phyloP scores from a whole-genome alignment of 1,140 invertebrate genomes.

The Ceratina calcarata region DNA sequence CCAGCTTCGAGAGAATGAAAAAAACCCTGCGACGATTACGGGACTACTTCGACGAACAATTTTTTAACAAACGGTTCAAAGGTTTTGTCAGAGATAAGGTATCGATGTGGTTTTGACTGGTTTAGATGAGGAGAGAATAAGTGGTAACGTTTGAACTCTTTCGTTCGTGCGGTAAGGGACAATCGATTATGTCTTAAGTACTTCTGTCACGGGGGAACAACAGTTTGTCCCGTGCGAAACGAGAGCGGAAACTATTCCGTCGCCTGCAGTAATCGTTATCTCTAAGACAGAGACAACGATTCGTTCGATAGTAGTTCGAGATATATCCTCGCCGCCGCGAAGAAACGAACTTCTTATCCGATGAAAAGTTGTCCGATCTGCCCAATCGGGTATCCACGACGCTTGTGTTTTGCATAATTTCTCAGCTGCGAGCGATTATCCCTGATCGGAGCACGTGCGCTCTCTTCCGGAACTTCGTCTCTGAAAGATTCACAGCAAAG shows the following conservation, averaged over 20 bases:
- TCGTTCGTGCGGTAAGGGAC: conserved; percentile 17
- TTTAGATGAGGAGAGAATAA: neutral
- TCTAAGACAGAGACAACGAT: conserved; percentile 52
- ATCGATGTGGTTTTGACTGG: conserved; percentile 10
- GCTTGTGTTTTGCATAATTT: conserved; percentile 43
- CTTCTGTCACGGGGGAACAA: conserved; percentile 54
- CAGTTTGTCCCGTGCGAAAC: conserved; percentile 51
- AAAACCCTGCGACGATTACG: conserved; percentile 13
- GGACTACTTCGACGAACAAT: conserved; percentile 13
- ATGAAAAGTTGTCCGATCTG: conserved; percentile 37
- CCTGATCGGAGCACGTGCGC: neutral
- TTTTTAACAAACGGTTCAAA: neutral
- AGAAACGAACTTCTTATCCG: conserved; percentile 40
- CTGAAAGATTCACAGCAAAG: neutral
- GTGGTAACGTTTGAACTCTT: conserved; percentile 45
- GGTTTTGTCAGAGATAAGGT: neutral
- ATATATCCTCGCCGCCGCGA: conserved; percentile 26
- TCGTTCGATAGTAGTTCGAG: conserved; percentile 46
- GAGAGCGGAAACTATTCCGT: conserved; percentile 35
- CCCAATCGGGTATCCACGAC: conserved; percentile 4
- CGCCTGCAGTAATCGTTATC: conserved; percentile 46
- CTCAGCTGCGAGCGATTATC: neutral
- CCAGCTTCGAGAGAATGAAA: neutral
- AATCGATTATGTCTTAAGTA: conserved; percentile 55
- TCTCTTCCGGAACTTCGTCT: too few species aligned